Evolutionary conservation across 2,113 vertebrate genomes (phyloP).

Genomic region (Cacatua alba): DNA sequence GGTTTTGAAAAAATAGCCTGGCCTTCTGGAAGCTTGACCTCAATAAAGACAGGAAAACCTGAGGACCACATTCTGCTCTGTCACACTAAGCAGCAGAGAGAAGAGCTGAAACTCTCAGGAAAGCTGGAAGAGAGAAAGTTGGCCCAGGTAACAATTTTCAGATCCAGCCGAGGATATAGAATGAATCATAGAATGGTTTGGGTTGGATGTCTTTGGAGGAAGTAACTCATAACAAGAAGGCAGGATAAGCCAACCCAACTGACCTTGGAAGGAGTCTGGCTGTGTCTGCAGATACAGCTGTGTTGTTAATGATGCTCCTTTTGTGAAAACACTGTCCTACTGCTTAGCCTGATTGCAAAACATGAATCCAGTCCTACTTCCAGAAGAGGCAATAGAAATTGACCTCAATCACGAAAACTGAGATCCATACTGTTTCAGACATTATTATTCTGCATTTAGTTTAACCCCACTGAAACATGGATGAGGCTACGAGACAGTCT

Average conservation of each 20-base stretch:
- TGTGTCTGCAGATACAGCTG: neutral
- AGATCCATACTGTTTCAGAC: neutral
- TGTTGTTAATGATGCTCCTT: neutral
- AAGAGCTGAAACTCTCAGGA: neutral
- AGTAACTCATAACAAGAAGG: neutral
- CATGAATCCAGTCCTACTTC: neutral
- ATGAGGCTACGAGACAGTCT: neutral
- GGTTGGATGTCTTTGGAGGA: neutral
- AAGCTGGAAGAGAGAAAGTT: neutral
- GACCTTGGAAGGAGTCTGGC: neutral
- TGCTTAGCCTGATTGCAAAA: neutral
- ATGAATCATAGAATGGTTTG: neutral
- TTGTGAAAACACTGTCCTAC: neutral
- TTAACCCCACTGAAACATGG: neutral
- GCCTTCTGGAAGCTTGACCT: neutral
- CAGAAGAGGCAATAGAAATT: neutral
- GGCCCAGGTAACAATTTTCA: neutral
- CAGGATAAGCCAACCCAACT: neutral
- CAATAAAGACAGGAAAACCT: neutral
- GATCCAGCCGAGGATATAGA: neutral
- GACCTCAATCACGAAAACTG: neutral
- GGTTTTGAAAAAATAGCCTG: neutral
- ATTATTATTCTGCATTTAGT: neutral
- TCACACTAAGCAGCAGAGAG: neutral
- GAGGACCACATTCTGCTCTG: neutral